phyloP scores from a whole-genome alignment of 2,113 vertebrate species.

The Neopipo cinnamomea region DNA sequence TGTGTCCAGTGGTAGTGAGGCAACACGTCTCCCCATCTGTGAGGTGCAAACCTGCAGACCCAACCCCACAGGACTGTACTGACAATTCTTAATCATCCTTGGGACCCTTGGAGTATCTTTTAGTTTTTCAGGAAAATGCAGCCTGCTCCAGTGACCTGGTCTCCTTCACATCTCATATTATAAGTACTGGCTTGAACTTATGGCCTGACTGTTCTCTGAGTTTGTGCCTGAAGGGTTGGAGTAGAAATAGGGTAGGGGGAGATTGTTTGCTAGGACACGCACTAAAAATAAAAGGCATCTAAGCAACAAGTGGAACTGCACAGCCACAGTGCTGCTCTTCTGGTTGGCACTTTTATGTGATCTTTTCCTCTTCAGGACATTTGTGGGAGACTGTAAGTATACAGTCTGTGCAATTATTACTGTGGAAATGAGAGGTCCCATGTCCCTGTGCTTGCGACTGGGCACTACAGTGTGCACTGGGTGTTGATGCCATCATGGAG shows the following conservation, averaged over 20 bases:
- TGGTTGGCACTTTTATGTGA: background rate
- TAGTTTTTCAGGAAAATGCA: background rate
- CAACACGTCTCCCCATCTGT: rapidly evolving
- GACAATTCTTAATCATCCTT: rapidly evolving
- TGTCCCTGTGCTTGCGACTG: background rate
- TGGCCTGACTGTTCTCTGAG: background rate
- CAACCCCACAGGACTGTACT: rapidly evolving
- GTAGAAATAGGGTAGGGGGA: constrained; percentile 33
- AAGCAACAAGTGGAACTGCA: background rate
- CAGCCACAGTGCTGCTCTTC: background rate
- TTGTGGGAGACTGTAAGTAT: background rate
- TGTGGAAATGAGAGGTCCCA: background rate
- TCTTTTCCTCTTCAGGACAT: background rate
- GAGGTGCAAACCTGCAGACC: background rate
- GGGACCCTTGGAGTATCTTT: background rate
- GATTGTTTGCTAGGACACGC: constrained; percentile 21
- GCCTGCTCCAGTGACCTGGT: background rate
- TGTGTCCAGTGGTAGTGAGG: background rate
- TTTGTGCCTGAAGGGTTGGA: background rate
- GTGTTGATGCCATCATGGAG: rapidly evolving
- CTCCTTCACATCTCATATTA: background rate
- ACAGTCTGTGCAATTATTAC: background rate
- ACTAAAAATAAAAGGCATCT: constrained; percentile 48
- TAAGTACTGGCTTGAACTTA: background rate
- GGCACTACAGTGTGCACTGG: background rate